Percentiles rank a stretch among this genome's conserved stretches.
Evolutionary conservation across 2,888 invertebrate species (phyloP).

Genomic region (Atherix ibis): DNA sequence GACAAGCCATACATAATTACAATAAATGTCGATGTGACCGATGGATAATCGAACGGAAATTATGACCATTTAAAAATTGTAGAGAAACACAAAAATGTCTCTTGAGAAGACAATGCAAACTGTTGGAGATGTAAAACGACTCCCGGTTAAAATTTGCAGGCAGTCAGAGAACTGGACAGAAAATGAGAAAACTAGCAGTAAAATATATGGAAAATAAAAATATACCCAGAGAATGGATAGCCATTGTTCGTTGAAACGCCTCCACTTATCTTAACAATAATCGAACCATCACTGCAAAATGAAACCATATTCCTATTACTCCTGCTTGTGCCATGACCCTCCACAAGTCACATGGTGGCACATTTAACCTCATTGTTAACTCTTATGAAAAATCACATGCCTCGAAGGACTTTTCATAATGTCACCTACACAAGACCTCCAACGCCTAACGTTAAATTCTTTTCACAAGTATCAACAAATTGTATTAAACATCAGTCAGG

Average conservation of each 20-base stretch:
- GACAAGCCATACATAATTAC: slow-evolving; percentile 11
- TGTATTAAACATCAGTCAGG: too few species aligned
- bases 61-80: slow-evolving; percentile 5
- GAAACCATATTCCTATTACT: slow-evolving; percentile 4
- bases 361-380: slow-evolving; percentile 6
- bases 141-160: too few species aligned
- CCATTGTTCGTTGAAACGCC: slow-evolving; percentile 3
- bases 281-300: slow-evolving; percentile 2
- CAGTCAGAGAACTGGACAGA: too few species aligned
- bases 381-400: slow-evolving; percentile 4
- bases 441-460: too few species aligned
- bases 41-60: slow-evolving; percentile 12
- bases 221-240: too few species aligned
- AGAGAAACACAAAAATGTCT: slow-evolving; percentile 3
- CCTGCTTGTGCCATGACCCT: slow-evolving; percentile 4
- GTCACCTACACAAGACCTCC: too few species aligned
- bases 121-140: slow-evolving; percentile 9
- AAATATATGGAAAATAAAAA: too few species aligned
- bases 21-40: slow-evolving; percentile 12
- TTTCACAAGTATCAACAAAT: too few species aligned
- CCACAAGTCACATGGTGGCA: slow-evolving; percentile 6
- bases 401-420: too few species aligned
- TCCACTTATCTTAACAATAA: slow-evolving; percentile 5
- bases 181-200: too few species aligned
- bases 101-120: slow-evolving; percentile 6